Evolutionary conservation across 2,888 invertebrate genomes (phyloP), one percentile per base, ranked within the genome.

Genomic region (Actias luna): DNA sequence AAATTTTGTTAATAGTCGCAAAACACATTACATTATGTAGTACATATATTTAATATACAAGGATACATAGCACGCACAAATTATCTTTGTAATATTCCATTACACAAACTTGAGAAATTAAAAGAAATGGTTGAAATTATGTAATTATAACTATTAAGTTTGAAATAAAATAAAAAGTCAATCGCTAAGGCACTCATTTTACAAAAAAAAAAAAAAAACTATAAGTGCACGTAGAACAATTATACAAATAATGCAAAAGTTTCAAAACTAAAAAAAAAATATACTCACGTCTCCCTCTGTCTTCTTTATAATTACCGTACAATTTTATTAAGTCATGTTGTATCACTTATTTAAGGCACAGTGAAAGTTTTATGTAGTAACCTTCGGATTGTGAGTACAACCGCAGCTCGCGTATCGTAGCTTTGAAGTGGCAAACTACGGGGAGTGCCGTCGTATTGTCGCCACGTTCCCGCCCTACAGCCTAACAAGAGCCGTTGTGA

Each of bases 331-430:
- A 25, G 10, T 22, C 18, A 46, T 46, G 12, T 18, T 50, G 8
- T 72, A 70, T 73, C 70, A 76, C 75, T 74, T 59, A 46, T 61
- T 64, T 77, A 79, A 79, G 79, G 80, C 80, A 82, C 82, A 76
- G 64, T 69, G 70, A 73, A 69, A 59, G 62, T 69, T 69, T 69
- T 67, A 66, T 69, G 68, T 12, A 29, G 42, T 46, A 33, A 22
- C 31, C 1, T 29, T 39, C 27, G 27, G 42, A 7, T 55, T 36
- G 33, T 25, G 35, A 27, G 42, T 57, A 42, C 57, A 39, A 39
- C 39, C 33, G 61, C 22, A 22, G 35, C n/a, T 18, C 39, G 42
- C 61, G 61, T 62, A 31, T 16, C 57, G 12, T 42, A 14, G 33
- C 29, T 18, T 29, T n/a, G 16, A 22, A 55, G n/a, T 55, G 55